A percentile compares a stretch with the other conserved stretches of the same genome.
These are phyloP conservation scores for Dufourea novaeangliae DNA, from an alignment of 1,140 invertebrate species.

Conservation along the genomic window DNA sequence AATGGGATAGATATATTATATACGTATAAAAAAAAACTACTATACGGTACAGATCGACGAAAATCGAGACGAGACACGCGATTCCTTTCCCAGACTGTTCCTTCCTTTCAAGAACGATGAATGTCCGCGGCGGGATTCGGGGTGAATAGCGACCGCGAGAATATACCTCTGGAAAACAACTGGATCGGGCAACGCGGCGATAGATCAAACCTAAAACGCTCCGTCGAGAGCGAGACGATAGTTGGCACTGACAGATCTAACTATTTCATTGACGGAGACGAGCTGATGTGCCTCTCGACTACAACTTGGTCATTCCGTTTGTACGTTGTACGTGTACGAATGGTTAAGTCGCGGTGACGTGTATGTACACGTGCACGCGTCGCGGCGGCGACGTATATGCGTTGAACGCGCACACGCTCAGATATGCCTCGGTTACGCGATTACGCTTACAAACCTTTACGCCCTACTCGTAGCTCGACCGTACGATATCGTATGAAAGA, in stretches of 20 bases:
- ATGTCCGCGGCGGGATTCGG: not conserved
- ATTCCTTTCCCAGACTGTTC: not conserved
- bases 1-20: too few species aligned
- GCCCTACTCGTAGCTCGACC: slow-evolving; percentile 26
- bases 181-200: slow-evolving; percentile 32
- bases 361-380: slow-evolving; percentile 21
- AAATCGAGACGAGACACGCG: not conserved
- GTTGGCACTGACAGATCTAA: slow-evolving; percentile 77
- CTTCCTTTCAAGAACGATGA: not conserved
- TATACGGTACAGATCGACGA: too few species aligned
- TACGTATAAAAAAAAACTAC: too few species aligned
- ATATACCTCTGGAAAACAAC: slow-evolving; percentile 7
- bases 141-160: not conserved
- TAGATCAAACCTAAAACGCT: slow-evolving; percentile 63
- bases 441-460: slow-evolving; percentile 43
- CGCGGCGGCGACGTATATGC: slow-evolving; percentile 4
- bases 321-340: slow-evolving; percentile 27
- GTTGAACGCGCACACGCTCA: slow-evolving; percentile 33
- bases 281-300: slow-evolving; percentile 49
- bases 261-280: slow-evolving; percentile 76
- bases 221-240: slow-evolving; percentile 72
- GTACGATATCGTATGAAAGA: slow-evolving; percentile 34
- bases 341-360: slow-evolving; percentile 27
- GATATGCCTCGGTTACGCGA: slow-evolving; percentile 29
- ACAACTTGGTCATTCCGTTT: slow-evolving; percentile 47